Conservation (phyloP, 2,797 vertebrate species). For the Botia kubotai region DNA sequence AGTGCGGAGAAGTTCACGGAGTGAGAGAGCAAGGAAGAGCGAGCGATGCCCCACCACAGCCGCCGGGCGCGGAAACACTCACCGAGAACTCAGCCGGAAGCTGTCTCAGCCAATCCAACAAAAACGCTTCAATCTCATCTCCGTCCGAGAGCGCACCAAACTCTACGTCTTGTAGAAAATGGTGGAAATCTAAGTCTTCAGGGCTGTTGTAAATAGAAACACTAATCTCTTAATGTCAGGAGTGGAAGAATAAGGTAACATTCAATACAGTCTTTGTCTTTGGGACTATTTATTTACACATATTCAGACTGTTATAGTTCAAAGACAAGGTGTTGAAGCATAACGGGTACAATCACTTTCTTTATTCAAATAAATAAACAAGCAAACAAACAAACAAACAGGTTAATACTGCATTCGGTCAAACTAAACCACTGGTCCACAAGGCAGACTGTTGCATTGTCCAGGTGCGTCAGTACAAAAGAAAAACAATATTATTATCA, state of each 20-base stretch:
- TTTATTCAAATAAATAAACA: constrained; percentile 77
- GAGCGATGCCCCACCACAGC: constrained; percentile 54
- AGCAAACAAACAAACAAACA: constrained; percentile 72
- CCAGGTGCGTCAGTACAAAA: constrained; percentile 97
- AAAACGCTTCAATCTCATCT: constrained; percentile 85
- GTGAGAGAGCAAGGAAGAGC: constrained; percentile 64
- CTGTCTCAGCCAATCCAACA: constrained; percentile 86
- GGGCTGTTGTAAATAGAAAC: constrained; percentile 96
- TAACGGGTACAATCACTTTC: constrained; percentile 82
- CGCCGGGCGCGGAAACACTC: constrained; percentile 80
- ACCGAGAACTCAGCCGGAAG: constrained; percentile 82
- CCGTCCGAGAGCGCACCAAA: constrained; percentile 88
- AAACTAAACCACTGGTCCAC: constrained; percentile 90
- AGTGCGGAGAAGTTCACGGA: constrained; percentile 42
- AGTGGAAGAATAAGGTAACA: constrained; percentile 91
- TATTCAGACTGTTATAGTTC: constrained; percentile 78
- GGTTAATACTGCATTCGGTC: constrained; percentile 78
- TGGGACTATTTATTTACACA: constrained; percentile 88
- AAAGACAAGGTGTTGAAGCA: constrained; percentile 91
- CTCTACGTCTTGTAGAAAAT: constrained; percentile 91
- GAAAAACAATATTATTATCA: constrained; percentile 99
- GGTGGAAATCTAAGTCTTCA: constrained; percentile 91
- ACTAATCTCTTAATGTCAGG: constrained; percentile 93
- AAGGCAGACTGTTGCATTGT: constrained; percentile 91
- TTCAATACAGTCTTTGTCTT: constrained; percentile 93